Evolutionary conservation across 2,113 vertebrate genomes (phyloP).

Genomic region (Brachyistius frenatus): DNA sequence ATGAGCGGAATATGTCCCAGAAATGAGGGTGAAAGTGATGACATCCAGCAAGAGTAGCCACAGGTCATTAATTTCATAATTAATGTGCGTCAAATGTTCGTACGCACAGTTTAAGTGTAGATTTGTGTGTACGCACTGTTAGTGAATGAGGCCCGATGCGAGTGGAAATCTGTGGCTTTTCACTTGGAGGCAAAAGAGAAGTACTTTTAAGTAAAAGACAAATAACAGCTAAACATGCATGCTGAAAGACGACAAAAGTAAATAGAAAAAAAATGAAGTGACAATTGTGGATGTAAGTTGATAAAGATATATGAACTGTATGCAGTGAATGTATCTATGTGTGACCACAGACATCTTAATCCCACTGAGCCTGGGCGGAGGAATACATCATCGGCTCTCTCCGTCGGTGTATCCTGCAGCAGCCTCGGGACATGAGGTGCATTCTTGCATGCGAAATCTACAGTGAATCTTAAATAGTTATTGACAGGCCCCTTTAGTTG

Average conservation of each 20-base stretch:
- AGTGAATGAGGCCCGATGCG: not conserved
- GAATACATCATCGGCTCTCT: constrained; percentile 31
- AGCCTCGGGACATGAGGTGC: constrained; percentile 14
- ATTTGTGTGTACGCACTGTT: too few species aligned
- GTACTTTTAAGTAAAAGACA: not conserved
- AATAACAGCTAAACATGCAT: not conserved
- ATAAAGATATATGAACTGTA: too few species aligned
- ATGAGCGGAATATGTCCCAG: too few species aligned
- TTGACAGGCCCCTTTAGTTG: constrained; percentile 63
- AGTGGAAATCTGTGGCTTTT: constrained; percentile 22
- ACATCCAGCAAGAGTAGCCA: too few species aligned
- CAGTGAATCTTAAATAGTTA: constrained; percentile 67
- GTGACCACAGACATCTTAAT: constrained; percentile 14
- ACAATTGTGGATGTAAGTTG: not conserved
- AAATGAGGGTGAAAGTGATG: too few species aligned
- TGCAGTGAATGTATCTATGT: too few species aligned
- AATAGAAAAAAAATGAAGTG: not conserved
- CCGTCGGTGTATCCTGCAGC: constrained; percentile 18
- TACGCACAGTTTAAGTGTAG: too few species aligned
- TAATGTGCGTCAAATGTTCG: too few species aligned
- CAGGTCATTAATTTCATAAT: too few species aligned
- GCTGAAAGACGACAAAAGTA: not conserved
- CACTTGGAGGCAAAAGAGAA: not conserved
- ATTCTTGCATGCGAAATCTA: constrained; percentile 55
- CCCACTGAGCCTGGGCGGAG: not conserved